Evolutionary conservation across 2,113 vertebrate species (phyloP).

Genomic region (Zapus hudsonius): DNA sequence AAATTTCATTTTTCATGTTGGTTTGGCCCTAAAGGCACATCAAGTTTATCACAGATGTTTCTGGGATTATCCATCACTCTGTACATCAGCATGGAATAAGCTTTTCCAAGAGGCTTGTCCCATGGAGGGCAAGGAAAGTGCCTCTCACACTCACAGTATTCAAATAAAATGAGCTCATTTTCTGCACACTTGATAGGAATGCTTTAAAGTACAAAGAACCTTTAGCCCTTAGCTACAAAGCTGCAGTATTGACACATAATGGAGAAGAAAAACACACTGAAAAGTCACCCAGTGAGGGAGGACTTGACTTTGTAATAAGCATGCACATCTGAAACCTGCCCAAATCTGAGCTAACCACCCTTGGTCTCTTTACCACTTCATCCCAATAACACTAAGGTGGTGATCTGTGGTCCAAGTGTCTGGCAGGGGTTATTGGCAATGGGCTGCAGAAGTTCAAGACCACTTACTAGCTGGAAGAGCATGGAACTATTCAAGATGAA

Average conservation of each 20-base stretch:
- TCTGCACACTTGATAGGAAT: neutral
- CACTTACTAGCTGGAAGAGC: no score
- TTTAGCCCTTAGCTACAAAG: neutral
- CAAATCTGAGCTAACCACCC: neutral
- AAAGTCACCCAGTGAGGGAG: neutral
- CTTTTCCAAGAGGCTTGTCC: neutral
- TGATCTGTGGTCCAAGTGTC: neutral
- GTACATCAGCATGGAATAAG: neutral
- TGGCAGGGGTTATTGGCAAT: no score
- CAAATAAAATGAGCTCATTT: neutral
- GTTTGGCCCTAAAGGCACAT: slow-evolving; percentile 27
- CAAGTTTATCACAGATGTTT: neutral
- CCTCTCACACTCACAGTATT: neutral
- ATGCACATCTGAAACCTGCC: neutral
- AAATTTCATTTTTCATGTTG: neutral
- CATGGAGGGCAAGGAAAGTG: neutral
- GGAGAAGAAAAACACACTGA: neutral
- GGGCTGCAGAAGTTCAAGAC: neutral
- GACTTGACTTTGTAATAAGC: neutral
- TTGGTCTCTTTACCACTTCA: neutral
- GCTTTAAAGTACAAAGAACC: neutral
- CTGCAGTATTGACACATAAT: neutral
- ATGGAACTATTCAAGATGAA: neutral
- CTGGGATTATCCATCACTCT: neutral
- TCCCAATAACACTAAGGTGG: neutral